Percentiles rank a stretch among this genome's conserved stretches.
phyloP scores from a whole-genome alignment of 2,113 vertebrate genomes.

The Panthera uncia region DNA sequence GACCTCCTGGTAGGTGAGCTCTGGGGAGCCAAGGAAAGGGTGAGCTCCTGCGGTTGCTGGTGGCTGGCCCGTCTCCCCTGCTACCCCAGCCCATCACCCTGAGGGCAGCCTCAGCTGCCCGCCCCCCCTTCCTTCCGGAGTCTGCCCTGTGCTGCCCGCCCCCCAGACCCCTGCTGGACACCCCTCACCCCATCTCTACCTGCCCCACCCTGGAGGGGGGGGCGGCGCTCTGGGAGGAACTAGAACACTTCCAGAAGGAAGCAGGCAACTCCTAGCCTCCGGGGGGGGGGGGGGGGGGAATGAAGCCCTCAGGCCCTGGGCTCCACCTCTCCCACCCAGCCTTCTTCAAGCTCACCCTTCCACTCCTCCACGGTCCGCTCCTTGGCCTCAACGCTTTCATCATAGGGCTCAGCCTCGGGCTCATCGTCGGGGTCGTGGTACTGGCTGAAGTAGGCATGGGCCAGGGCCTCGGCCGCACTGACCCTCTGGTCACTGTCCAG shows the following conservation, averaged over 20 bases:
- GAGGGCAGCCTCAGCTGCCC: neutral
- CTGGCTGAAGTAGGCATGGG: conserved; percentile 97
- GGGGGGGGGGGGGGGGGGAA: no score
- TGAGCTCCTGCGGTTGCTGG: neutral
- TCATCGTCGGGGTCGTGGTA: conserved; percentile 97
- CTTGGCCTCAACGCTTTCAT: conserved; percentile 95
- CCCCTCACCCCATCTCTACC: neutral
- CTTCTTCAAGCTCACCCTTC: conserved; percentile 89
- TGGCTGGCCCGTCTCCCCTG: fast-evolving
- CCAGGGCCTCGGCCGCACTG: conserved; percentile 92
- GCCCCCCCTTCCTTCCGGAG: neutral
- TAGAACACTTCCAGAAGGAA: neutral
- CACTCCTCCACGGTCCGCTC: conserved; percentile 95
- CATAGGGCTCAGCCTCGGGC: conserved; percentile 93
- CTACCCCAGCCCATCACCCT: no score
- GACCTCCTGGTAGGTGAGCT: conserved; percentile 96
- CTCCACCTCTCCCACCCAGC: fast-evolving
- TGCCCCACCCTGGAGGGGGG: no score
- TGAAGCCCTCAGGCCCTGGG: neutral
- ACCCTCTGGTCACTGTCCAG: conserved; percentile 97
- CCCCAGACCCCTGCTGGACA: neutral
- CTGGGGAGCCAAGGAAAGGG: conserved; percentile 76
- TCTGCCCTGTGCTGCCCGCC: neutral
- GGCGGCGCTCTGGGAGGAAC: neutral
- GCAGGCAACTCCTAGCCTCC: neutral